Conservation (phyloP, 2,888 invertebrate species). For the Corythucha ciliata region DNA sequence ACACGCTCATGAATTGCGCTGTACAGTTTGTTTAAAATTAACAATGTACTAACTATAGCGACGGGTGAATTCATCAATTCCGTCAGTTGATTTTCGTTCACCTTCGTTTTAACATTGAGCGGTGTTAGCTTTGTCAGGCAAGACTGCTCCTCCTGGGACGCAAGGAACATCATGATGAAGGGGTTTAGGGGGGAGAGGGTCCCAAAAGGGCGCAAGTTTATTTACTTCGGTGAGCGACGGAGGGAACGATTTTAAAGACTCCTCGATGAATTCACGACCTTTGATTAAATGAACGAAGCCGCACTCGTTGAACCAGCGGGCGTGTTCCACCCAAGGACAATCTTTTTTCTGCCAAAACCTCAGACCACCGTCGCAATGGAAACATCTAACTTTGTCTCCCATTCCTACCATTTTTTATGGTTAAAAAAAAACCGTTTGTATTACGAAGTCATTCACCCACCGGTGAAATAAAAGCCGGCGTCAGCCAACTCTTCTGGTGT, state of each 20-base stretch:
- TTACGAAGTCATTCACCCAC: conserved; percentile 40
- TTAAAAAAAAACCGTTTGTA: background rate
- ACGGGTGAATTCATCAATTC: conserved; percentile 39
- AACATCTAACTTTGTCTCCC: conserved; percentile 63
- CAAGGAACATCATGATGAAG: too few species aligned
- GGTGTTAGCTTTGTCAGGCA: background rate
- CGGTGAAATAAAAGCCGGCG: conserved; percentile 81
- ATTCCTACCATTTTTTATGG: conserved; percentile 43
- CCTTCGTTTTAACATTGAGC: conserved; percentile 15
- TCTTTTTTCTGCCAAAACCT: conserved; percentile 83
- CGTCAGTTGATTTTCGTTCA: conserved; percentile 40
- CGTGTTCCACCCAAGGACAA: conserved; percentile 90
- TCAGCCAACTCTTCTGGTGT: conserved; percentile 66
- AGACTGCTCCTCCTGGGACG: too few species aligned
- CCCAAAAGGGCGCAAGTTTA: background rate
- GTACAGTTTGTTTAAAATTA: conserved; percentile 8
- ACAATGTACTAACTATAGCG: conserved; percentile 38
- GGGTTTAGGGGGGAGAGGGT: too few species aligned
- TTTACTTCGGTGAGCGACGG: background rate
- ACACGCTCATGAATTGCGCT: background rate
- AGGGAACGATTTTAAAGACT: conserved; percentile 19
- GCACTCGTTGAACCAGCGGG: conserved; percentile 85
- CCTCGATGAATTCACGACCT: conserved; percentile 66
- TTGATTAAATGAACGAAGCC: conserved; percentile 71
- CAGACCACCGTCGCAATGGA: conserved; percentile 88